phyloP scores from a whole-genome alignment of 2,888 invertebrate genomes.

The Campopleginae sp. region DNA sequence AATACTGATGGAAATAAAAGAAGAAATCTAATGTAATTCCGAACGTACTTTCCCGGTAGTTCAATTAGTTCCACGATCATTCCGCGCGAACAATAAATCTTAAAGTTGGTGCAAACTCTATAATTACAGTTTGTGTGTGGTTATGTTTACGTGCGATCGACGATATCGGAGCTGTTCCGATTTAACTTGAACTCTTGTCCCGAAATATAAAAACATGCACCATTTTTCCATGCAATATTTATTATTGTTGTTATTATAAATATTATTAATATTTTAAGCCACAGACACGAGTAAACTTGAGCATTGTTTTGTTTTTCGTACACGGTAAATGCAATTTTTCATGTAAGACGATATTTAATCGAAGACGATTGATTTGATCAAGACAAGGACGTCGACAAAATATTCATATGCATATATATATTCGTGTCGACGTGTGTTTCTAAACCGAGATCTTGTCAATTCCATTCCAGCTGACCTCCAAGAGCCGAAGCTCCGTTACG shows the following conservation, averaged over 20 bases:
- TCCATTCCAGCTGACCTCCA: slow-evolving; percentile 61
- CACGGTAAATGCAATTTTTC: slow-evolving; percentile 2
- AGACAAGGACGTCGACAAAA: slow-evolving; percentile 52
- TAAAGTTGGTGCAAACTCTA: slow-evolving; percentile 35
- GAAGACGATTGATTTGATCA: slow-evolving; percentile 21
- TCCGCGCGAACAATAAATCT: slow-evolving; percentile 52
- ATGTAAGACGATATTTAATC: slow-evolving; percentile 4
- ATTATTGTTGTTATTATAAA: neutral
- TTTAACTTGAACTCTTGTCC: slow-evolving; percentile 31
- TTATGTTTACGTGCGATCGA: slow-evolving; percentile 7
- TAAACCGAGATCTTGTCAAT: slow-evolving; percentile 56
- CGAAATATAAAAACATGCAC: slow-evolving; percentile 9
- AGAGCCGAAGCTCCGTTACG: slow-evolving; percentile 37
- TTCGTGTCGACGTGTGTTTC: neutral
- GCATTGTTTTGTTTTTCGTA: neutral
- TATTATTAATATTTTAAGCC: neutral
- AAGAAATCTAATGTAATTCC: slow-evolving; percentile 24
- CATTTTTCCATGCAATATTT: slow-evolving; percentile 17
- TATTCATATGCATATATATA: slow-evolving; percentile 8
- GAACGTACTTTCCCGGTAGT: slow-evolving; percentile 25
- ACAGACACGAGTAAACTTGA: slow-evolving; percentile 5
- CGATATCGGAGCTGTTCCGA: slow-evolving; percentile 40
- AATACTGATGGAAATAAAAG: neutral
- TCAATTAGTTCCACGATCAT: slow-evolving; percentile 41
- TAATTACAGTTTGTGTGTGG: slow-evolving; percentile 41